Conservation (phyloP, 2,888 invertebrate genomes). For the Aporophyla lueneburgensis region DNA sequence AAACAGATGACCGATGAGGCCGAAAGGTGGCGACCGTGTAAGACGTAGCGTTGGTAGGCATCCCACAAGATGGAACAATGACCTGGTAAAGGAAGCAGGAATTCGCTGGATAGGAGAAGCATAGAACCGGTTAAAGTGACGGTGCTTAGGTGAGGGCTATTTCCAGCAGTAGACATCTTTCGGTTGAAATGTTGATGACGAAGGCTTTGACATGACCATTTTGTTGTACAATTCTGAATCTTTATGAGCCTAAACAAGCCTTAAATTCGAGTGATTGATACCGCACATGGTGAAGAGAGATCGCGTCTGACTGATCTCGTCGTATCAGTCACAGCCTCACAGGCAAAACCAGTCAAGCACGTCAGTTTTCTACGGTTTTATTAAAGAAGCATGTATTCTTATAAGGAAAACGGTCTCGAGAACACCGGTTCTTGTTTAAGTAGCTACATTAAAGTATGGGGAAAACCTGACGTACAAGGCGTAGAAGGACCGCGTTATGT, state of each 20-base stretch:
- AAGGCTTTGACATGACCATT: neutral
- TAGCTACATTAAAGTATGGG: slow-evolving; percentile 19
- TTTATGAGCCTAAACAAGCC: neutral
- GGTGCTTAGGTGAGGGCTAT: no score
- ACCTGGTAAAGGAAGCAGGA: no score
- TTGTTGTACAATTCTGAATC: neutral
- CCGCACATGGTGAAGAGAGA: slow-evolving; percentile 18
- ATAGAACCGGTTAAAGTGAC: no score
- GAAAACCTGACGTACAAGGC: slow-evolving; percentile 28
- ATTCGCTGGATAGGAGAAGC: no score
- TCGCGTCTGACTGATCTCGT: neutral
- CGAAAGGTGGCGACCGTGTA: no score
- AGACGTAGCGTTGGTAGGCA: no score
- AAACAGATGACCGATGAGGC: no score
- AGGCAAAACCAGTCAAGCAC: slow-evolving; percentile 17
- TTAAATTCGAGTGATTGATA: neutral
- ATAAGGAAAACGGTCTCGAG: slow-evolving; percentile 48
- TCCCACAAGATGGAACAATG: no score
- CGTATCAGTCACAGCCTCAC: neutral
- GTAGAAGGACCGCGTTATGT: neutral
- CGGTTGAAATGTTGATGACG: no score
- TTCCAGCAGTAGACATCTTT: no score
- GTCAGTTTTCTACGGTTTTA: slow-evolving; percentile 24
- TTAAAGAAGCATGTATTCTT: slow-evolving; percentile 11
- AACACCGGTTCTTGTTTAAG: slow-evolving; percentile 12